Percentiles rank a stretch among this genome's conserved stretches.
Conservation (phyloP, 2,113 vertebrate genomes). For the Phylloscopus whistleri region DNA sequence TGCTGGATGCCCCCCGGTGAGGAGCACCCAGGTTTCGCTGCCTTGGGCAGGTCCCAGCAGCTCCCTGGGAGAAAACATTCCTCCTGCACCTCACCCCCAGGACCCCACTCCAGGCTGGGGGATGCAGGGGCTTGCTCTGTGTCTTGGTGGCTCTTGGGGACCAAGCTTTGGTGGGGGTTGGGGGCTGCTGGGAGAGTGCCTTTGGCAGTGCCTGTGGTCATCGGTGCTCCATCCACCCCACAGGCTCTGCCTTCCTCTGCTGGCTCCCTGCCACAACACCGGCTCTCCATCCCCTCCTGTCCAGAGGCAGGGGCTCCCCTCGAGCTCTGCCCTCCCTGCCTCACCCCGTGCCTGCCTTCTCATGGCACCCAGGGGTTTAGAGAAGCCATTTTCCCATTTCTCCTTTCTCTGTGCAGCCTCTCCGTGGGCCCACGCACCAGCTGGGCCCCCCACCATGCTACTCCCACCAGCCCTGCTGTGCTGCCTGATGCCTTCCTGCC, state of each 20-base stretch:
- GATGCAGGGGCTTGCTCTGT: not conserved
- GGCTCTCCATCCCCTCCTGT: not conserved
- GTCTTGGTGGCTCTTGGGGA: not conserved
- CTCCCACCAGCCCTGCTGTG: slow-evolving; percentile 21
- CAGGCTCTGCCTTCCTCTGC: not conserved
- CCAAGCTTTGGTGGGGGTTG: not conserved
- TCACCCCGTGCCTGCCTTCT: not conserved
- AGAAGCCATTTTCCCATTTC: not conserved
- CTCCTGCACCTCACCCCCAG: not conserved
- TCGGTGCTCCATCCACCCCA: not conserved
- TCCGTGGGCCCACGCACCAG: slow-evolving; percentile 37
- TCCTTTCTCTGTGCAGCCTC: not conserved
- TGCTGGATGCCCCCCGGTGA: not conserved
- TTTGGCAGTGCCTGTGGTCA: fast-evolving
- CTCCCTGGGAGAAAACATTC: not conserved
- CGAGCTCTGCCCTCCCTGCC: not conserved
- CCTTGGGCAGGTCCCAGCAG: not conserved
- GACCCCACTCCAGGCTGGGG: fast-evolving
- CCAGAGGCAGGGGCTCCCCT: not conserved
- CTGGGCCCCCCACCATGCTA: slow-evolving; percentile 39
- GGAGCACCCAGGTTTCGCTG: not conserved
- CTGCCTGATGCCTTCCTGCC: not conserved
- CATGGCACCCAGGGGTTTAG: not conserved
- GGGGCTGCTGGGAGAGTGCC: not conserved
- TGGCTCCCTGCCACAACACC: not conserved